A percentile compares a stretch with the other conserved stretches of the same genome.
These are phyloP conservation scores for Yasuhikotakia modesta DNA, from an alignment of 2,797 vertebrate genomes.

Conservation along the genomic window DNA sequence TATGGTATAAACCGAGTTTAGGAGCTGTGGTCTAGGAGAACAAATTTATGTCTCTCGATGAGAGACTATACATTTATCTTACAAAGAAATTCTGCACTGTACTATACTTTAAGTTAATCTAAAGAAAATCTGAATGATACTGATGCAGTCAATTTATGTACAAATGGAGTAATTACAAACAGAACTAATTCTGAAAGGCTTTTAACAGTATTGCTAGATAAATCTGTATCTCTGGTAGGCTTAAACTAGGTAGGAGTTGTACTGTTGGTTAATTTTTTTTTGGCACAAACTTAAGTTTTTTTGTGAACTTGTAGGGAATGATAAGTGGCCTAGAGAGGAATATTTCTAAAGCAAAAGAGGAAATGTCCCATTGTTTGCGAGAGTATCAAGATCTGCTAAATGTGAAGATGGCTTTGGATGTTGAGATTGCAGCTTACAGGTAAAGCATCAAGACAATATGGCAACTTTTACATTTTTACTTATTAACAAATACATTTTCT, in stretches of 20 bases:
- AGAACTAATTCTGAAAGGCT: neutral
- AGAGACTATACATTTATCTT: no score
- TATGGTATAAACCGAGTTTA: no score
- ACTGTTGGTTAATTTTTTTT: neutral
- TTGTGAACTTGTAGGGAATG: conserved; percentile 69
- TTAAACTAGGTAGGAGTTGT: neutral
- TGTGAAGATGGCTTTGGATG: conserved; percentile 84
- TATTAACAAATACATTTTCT: neutral
- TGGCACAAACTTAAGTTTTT: neutral
- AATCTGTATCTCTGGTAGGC: neutral
- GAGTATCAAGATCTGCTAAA: conserved; percentile 88
- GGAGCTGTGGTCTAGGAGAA: no score
- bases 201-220: neutral
- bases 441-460: conserved; percentile 54
- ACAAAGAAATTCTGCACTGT: no score
- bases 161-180: conserved; percentile 13
- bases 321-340: conserved; percentile 82
- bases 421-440: conserved; percentile 85
- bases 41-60: no score
- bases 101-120: no score
- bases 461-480: no score
- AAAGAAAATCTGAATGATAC: conserved; percentile 7
- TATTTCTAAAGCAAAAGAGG: conserved; percentile 82
- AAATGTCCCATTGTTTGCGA: conserved; percentile 86
- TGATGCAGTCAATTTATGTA: conserved; percentile 37